Percentiles rank a stretch among this genome's conserved stretches.
phyloP scores from a whole-genome alignment of 2,797 vertebrate species.

The Pseudochirops corinnae region DNA sequence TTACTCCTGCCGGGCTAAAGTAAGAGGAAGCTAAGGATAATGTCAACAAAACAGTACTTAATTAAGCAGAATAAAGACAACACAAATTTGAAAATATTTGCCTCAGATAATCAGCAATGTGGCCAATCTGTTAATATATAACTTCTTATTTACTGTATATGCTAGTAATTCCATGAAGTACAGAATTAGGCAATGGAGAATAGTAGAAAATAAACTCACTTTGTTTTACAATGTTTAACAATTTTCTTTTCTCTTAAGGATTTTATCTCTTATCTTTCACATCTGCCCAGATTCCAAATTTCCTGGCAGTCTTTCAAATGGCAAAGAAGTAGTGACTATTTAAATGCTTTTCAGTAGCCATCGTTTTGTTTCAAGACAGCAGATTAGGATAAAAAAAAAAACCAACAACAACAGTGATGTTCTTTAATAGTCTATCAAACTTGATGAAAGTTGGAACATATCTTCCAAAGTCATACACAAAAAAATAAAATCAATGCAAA shows the following conservation, averaged over 20 bases:
- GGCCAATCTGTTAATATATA: constrained; percentile 45
- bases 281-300: neutral
- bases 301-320: neutral
- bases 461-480: neutral
- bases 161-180: constrained; percentile 5
- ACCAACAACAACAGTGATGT: neutral
- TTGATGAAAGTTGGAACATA: neutral
- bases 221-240: neutral
- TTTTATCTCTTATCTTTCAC: neutral
- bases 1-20: constrained; percentile 21
- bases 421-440: neutral
- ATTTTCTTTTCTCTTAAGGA: neutral
- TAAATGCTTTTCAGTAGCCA: neutral
- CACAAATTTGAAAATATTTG: constrained; percentile 37
- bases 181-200: neutral
- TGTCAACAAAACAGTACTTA: constrained; percentile 58
- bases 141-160: constrained; percentile 29
- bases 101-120: constrained; percentile 23
- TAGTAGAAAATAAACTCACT: neutral
- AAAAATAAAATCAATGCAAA: neutral
- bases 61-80: neutral
- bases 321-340: neutral
- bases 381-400: neutral
- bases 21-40: constrained; percentile 36
- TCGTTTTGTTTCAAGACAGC: neutral